A percentile compares a stretch with the other conserved stretches of the same genome.
Evolutionary conservation across 2,113 vertebrate species (phyloP).

Genomic region (Callipepla squamata): DNA sequence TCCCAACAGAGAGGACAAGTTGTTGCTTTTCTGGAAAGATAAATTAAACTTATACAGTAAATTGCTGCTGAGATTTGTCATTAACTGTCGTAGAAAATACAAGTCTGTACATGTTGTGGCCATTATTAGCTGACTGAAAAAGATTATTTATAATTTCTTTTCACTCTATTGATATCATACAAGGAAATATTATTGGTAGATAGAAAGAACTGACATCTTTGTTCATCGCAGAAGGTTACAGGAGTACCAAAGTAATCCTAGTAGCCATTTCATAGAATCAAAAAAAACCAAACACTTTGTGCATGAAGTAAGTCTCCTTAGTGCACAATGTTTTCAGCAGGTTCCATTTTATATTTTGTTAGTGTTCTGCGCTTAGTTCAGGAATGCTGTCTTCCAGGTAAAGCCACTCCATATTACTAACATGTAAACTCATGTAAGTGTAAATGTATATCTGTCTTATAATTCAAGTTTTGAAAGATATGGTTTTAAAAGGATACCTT

Average conservation of each 20-base stretch:
- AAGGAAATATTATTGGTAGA: not conserved
- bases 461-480: not conserved
- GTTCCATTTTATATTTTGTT: not conserved
- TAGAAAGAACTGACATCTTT: not conserved
- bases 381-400: not conserved
- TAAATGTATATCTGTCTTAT: not conserved
- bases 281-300: not conserved
- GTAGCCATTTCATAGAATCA: not conserved
- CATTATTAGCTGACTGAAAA: not conserved
- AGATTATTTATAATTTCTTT: not conserved
- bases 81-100: not conserved
- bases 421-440: not conserved
- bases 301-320: not conserved
- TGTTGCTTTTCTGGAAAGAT: not conserved
- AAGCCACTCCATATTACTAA: not conserved
- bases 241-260: not conserved
- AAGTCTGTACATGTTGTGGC: not conserved
- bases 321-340: accelerated
- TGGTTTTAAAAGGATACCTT: not conserved
- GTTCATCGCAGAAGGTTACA: not conserved
- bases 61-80: not conserved
- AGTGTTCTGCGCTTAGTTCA: not conserved
- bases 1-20: not conserved
- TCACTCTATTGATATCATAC: not conserved
- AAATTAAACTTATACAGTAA: not conserved